Evolutionary conservation across 2,888 invertebrate genomes (phyloP).

Genomic region (Drosophila tripunctata): DNA sequence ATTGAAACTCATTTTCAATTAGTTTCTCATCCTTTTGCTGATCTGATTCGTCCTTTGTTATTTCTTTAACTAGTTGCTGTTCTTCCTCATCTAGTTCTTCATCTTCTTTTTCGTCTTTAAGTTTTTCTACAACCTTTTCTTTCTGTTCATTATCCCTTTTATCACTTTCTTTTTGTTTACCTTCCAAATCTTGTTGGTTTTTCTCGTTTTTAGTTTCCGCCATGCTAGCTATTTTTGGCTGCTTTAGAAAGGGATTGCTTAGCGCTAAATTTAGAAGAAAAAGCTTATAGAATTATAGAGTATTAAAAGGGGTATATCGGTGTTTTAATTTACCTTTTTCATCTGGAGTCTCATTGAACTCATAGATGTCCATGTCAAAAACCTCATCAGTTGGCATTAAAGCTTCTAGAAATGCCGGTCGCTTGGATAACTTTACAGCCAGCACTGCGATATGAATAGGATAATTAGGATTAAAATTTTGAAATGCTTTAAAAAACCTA

Average conservation of each 20-base stretch:
- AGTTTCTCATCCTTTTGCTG: not conserved
- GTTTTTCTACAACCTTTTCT: too few relatives aligned
- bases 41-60: not conserved
- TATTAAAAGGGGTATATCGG: not conserved
- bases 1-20: not conserved
- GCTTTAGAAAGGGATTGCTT: not conserved
- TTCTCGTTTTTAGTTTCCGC: not conserved
- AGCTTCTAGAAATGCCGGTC: conserved; percentile 29
- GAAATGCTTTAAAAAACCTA: not conserved
- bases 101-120: too few relatives aligned
- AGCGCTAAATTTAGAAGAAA: not conserved
- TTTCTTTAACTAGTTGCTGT: not conserved
- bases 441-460: not conserved
- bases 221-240: not conserved
- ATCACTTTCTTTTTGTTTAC: too few relatives aligned
- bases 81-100: not conserved
- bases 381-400: conserved; percentile 39
- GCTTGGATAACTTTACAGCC: not conserved
- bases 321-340: not conserved
- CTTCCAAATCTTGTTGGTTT: not conserved
- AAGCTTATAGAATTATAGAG: not conserved
- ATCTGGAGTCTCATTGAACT: conserved; percentile 3
- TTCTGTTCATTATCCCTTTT: too few relatives aligned
- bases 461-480: too few relatives aligned
- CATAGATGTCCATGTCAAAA: conserved; percentile 27